Percentiles rank a stretch among this genome's conserved stretches.
Evolutionary conservation across 2,797 vertebrate species (phyloP).

Genomic region (Periparus ater): DNA sequence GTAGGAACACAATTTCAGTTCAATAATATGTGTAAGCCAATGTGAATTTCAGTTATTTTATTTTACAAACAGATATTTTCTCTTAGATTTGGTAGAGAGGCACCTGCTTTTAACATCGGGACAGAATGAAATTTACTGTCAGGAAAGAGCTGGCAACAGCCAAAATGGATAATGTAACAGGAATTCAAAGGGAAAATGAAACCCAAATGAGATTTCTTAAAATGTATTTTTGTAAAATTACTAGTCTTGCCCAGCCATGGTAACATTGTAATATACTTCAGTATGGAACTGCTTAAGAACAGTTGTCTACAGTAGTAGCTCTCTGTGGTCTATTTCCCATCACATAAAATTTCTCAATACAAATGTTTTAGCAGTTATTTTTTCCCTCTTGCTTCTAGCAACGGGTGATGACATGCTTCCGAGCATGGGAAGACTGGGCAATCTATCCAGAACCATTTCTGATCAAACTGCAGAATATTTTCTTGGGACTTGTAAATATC

Average conservation of each 20-base stretch:
- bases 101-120: background rate
- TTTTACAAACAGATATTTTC: background rate
- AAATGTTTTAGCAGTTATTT: background rate
- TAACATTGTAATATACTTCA: background rate
- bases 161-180: background rate
- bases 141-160: background rate
- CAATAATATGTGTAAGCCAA: background rate
- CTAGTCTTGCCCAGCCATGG: background rate
- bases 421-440: constrained; percentile 98
- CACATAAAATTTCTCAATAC: background rate
- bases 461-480: constrained; percentile 98
- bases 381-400: constrained; percentile 80
- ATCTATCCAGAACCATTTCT: constrained; percentile 99
- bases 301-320: background rate
- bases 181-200: background rate
- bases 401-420: constrained; percentile 98
- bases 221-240: background rate
- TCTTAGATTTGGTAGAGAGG: background rate
- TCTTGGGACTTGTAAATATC: constrained; percentile 95
- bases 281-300: background rate
- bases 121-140: background rate
- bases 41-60: background rate
- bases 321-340: background rate
- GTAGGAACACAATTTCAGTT: background rate
- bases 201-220: background rate